phyloP scores from a whole-genome alignment of 2,113 vertebrate genomes.

The Cyprinodon variegatus region DNA sequence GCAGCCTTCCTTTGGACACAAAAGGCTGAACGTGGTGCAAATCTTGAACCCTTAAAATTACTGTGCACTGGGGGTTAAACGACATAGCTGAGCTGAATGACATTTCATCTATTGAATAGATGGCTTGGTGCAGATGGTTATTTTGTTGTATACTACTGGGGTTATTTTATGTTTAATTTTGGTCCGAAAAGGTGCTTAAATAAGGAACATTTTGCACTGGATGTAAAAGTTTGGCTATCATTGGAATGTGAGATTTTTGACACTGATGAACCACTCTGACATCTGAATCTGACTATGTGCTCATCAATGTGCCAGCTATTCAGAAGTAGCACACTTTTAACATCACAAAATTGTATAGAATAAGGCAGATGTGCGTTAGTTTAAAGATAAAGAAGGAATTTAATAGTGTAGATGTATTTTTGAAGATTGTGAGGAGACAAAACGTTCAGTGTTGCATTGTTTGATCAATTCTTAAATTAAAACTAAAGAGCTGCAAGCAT shows the following conservation, averaged over 20 bases:
- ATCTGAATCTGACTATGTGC: slow-evolving; percentile 51
- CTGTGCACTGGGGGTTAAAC: slow-evolving; percentile 14
- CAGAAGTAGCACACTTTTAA: slow-evolving; percentile 62
- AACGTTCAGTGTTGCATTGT: slow-evolving; percentile 4
- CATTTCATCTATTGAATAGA: slow-evolving; percentile 62
- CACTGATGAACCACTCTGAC: slow-evolving; percentile 68
- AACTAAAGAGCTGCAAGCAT: background rate
- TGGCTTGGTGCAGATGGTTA: slow-evolving; percentile 47
- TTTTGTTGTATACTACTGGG: slow-evolving; percentile 73
- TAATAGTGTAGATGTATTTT: slow-evolving; percentile 5
- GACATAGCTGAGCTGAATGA: slow-evolving; percentile 22
- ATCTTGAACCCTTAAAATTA: slow-evolving; percentile 20
- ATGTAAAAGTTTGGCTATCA: slow-evolving; percentile 57
- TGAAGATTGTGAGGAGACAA: background rate
- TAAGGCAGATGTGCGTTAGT: slow-evolving; percentile 30
- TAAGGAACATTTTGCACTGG: slow-evolving; percentile 73
- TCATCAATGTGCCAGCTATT: slow-evolving; percentile 53
- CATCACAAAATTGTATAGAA: slow-evolving; percentile 19
- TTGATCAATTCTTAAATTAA: slow-evolving; percentile 18
- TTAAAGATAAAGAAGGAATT: slow-evolving; percentile 29
- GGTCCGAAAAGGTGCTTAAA: slow-evolving; percentile 68
- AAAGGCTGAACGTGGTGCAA: slow-evolving; percentile 15
- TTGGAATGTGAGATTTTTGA: slow-evolving; percentile 66
- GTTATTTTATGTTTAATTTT: slow-evolving; percentile 67
- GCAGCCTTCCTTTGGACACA: slow-evolving; percentile 63